A percentile compares a stretch with the other conserved stretches of the same genome.
Evolutionary conservation across 2,888 invertebrate species (phyloP).

Genomic region (Ophion ventricosus): DNA sequence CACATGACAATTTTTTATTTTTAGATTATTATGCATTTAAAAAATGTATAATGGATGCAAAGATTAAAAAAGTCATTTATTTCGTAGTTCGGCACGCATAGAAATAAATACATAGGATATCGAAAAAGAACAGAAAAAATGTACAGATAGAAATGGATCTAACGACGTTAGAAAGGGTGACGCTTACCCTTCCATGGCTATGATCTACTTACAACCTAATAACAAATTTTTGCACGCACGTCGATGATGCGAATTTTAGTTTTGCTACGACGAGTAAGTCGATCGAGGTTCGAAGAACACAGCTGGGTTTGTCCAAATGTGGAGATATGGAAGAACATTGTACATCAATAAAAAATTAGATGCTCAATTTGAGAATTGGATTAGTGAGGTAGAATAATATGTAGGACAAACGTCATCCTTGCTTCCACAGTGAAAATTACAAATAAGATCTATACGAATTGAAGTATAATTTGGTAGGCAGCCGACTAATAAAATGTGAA

Average conservation of each 20-base stretch:
- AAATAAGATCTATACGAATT: constrained; percentile 18
- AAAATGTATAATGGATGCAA: neutral
- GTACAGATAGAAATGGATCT: constrained; percentile 45
- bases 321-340: constrained; percentile 14
- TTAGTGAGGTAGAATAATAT: constrained; percentile 39
- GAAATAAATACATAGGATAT: constrained; percentile 48
- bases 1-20: too few species aligned
- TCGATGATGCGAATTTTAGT: neutral
- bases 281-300: constrained; percentile 16
- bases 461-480: neutral
- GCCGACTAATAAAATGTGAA: neutral
- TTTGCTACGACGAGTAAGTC: neutral
- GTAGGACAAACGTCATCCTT: constrained; percentile 16
- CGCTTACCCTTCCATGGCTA: constrained; percentile 21
- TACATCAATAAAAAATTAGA: constrained; percentile 34
- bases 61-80: constrained; percentile 44
- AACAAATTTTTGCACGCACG: constrained; percentile 34
- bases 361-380: constrained; percentile 39
- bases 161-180: constrained; percentile 11
- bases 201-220: constrained; percentile 44
- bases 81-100: constrained; percentile 19
- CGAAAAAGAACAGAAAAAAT: constrained; percentile 46
- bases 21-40: neutral
- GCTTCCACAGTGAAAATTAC: constrained; percentile 64
- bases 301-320: constrained; percentile 1